A percentile compares a stretch with the other conserved stretches of the same genome.
Evolutionary conservation across 2,888 invertebrate genomes (phyloP).

Genomic region (Trisateles emortualis): DNA sequence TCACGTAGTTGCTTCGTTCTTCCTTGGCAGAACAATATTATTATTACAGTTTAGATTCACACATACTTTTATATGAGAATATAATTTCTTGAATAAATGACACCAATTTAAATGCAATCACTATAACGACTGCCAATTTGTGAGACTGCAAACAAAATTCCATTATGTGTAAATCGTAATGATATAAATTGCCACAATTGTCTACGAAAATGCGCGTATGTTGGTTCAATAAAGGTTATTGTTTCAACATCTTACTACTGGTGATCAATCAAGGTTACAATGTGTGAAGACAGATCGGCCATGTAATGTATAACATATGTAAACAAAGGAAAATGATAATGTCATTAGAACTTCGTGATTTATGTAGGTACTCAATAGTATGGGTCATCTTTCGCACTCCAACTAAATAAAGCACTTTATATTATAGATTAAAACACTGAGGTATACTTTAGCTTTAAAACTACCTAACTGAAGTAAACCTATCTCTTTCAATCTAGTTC

Average conservation of each 20-base stretch:
- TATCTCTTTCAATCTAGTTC: too few relatives aligned
- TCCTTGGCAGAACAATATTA: too few relatives aligned
- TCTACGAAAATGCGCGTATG: conserved; percentile 54
- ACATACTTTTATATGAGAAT: conserved; percentile 41
- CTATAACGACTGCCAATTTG: conserved; percentile 62
- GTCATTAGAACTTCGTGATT: background rate
- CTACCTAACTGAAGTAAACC: too few relatives aligned
- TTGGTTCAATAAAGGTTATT: conserved; percentile 55
- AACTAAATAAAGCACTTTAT: too few relatives aligned
- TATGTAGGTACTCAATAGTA: background rate
- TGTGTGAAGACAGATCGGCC: conserved; percentile 13
- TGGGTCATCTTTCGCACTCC: too few relatives aligned
- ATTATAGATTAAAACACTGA: too few relatives aligned
- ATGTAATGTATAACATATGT: conserved; percentile 17
- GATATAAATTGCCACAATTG: conserved; percentile 72
- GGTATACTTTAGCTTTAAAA: too few relatives aligned
- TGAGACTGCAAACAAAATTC: conserved; percentile 63
- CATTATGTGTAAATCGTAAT: conserved; percentile 71
- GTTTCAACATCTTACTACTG: conserved; percentile 61
- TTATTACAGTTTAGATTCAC: conserved; percentile 9
- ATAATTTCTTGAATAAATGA: conserved; percentile 60
- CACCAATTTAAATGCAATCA: conserved; percentile 78
- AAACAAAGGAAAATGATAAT: conserved; percentile 17
- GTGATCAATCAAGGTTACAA: conserved; percentile 57
- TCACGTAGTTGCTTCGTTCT: too few relatives aligned